A percentile compares a stretch with the other conserved stretches of the same genome.
These are phyloP conservation scores for Myopa testacea DNA, from an alignment of 2,888 invertebrate species.

Conservation along the genomic window DNA sequence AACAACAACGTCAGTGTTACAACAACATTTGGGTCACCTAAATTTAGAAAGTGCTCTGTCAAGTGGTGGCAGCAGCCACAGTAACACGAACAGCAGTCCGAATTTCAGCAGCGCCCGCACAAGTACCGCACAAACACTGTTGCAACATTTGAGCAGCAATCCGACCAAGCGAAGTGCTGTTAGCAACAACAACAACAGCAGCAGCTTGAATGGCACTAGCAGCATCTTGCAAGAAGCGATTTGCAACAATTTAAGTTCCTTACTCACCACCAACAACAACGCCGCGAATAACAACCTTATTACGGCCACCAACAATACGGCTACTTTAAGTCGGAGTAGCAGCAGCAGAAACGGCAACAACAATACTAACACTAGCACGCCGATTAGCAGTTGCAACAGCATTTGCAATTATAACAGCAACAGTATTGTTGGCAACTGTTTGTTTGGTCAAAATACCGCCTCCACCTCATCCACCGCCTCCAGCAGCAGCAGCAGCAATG, in stretches of 20 bases:
- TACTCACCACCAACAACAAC: background rate
- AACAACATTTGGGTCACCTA: slow-evolving; percentile 67
- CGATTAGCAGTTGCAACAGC: slow-evolving; percentile 49
- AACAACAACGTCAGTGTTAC: slow-evolving; percentile 58
- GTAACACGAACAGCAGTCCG: slow-evolving; percentile 23
- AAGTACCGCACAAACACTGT: slow-evolving; percentile 58
- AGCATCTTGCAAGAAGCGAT: slow-evolving; percentile 60
- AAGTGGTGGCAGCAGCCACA: slow-evolving; percentile 44
- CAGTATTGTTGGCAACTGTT: slow-evolving; percentile 63
- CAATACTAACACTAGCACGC: background rate
- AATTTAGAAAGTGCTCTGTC: slow-evolving; percentile 62
- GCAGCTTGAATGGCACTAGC: slow-evolving; percentile 55
- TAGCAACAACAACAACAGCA: slow-evolving; percentile 45
- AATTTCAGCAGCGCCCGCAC: slow-evolving; percentile 47
- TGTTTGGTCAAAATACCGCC: slow-evolving; percentile 53
- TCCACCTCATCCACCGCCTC: slow-evolving; percentile 47
- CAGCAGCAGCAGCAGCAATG: slow-evolving; percentile 48
- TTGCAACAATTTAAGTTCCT: slow-evolving; percentile 51
- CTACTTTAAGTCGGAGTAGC: slow-evolving; percentile 8
- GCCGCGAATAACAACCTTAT: background rate
- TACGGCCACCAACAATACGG: background rate
- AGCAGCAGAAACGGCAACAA: slow-evolving; percentile 12
- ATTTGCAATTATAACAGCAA: slow-evolving; percentile 52
- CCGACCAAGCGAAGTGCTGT: slow-evolving; percentile 52
- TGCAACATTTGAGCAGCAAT: slow-evolving; percentile 55